Evolutionary conservation across 2,797 vertebrate genomes (phyloP), one percentile per base, ranked within the genome.

Genomic region (Mycteria americana): DNA sequence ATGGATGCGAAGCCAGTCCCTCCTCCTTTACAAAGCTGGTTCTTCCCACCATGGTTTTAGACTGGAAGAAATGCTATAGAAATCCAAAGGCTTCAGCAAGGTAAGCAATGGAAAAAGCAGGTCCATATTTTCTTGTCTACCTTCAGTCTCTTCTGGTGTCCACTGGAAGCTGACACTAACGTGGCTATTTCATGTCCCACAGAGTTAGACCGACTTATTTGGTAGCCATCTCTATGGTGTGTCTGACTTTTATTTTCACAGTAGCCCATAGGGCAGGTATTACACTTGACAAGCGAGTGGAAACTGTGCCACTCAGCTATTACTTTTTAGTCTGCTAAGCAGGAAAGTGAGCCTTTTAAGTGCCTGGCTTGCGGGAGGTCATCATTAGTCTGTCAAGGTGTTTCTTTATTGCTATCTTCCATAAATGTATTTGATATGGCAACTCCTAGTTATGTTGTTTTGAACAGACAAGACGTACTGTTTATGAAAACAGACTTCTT

Each of bases 401-500:
- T 77, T 91, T 73, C 82, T 96, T 92, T 91, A 82, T 85, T 86
- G 87, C 76, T 19, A 2, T 24, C 93, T 87, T 82, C 85, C 57
- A 23, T 35, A 79, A 92, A 69, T 2, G 37, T 65, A 56, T 96
- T 87, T 96, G 93, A 89, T 82, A 76, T 30, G 76, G 93, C 78
- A 97, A 86, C 76, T 82, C 73, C 76, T 63, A 81, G 87, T 86
- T 89, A 54, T 2, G 28, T 27, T 69, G 84, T 86, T 96, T 48
- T 81, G 86, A 85, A 81, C 89, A 90, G 91, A 89, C 78, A 89
- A 91, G 95, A 82, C 0, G 0, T 62, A 35, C 82, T 93, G 85
- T 79, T 94, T 94, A 94, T 82, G 82, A 86, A 96, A 94, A 94
- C 72, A 96, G 95, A 13, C 59, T 93, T 73, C 82, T 92, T 93